Base-by-base conservation (phyloP, 2,797 vertebrate genomes). In the Gila robusta region DNA sequence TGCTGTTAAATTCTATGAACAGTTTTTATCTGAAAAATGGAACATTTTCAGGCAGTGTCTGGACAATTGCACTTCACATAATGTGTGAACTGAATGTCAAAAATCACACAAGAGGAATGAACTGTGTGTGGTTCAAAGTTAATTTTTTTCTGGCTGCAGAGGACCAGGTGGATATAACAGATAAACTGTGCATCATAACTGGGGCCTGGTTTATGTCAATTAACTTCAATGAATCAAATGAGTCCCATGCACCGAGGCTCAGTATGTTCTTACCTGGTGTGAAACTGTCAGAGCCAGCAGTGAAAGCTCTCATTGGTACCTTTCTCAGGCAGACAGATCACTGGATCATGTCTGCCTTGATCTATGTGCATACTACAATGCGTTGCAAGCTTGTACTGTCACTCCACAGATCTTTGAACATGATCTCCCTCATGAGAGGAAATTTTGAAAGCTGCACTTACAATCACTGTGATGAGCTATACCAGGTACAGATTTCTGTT, bases 1-100 rank as follows among this genome's bases (percentile, higher is more conserved):
- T 91, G 0, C 92, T 94, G 82, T 93, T 95, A 85, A 92, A 93
- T 91, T 93, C 91, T 8, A 91, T 94, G 41, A 91, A 94, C 52
- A 94, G 91, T 89, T 80, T 47, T 94, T 94, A 37, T 87, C 93
- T 56, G 90, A 93, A 92, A 81, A 86, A 90, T 16, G 86, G 94
- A 81, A 37, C 0, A 21, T 78, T 69, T 10, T 69, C 62, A 56
- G 79, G 87, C 47, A 71, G 89, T 44, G 0, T 0, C 1, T 56
- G 39, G 17, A 9, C 71, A 35, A 94, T 94, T 70, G 69, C 89
- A 71, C 4, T 32, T 0, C 12, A 91, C n/a, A 91, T 90, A 17
- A 84, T 76, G 26, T 41, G 79, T 78, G 89, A 74, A n/a, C 1
- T 92, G 92, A 52, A 89, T 91, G 3, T 92, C 92, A 52, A 93